A percentile compares a stretch with the other conserved stretches of the same genome.
Conservation (phyloP, 2,797 vertebrate species). For the Picus viridis region DNA sequence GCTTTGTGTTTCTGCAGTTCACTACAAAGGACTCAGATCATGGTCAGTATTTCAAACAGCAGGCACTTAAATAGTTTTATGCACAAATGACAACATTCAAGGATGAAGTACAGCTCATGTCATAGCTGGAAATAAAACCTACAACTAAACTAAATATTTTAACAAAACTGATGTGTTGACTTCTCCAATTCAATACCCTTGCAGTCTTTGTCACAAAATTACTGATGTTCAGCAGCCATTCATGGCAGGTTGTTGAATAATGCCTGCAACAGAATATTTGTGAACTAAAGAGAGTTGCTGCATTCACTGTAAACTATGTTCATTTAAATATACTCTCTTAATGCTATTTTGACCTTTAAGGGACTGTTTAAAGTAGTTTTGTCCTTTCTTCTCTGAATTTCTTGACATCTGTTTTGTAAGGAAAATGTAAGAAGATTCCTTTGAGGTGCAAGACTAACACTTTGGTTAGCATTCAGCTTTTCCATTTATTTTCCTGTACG, state of each 20-base stretch:
- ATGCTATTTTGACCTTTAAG: not conserved
- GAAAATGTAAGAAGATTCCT: not conserved
- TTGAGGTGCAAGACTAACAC: not conserved
- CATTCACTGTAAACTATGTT: not conserved
- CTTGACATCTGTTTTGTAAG: not conserved
- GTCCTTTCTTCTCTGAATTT: not conserved
- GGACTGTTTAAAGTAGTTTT: not conserved
- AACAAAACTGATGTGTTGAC: not conserved
- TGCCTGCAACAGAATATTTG: not conserved
- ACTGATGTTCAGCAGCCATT: not conserved
- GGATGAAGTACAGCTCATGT: not conserved
- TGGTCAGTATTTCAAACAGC: not conserved
- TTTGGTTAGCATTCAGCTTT: not conserved
- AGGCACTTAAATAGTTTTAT: not conserved
- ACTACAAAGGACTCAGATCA: not conserved
- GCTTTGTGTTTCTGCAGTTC: not conserved
- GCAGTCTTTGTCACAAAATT: not conserved
- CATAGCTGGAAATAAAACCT: not conserved
- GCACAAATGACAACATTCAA: not conserved
- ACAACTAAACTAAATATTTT: not conserved
- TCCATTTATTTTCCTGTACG: not conserved
- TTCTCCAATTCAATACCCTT: not conserved
- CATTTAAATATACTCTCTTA: not conserved
- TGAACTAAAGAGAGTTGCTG: not conserved
- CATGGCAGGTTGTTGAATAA: not conserved